Evolutionary conservation across 2,797 vertebrate species (phyloP).

Genomic region (Cuculus canorus): DNA sequence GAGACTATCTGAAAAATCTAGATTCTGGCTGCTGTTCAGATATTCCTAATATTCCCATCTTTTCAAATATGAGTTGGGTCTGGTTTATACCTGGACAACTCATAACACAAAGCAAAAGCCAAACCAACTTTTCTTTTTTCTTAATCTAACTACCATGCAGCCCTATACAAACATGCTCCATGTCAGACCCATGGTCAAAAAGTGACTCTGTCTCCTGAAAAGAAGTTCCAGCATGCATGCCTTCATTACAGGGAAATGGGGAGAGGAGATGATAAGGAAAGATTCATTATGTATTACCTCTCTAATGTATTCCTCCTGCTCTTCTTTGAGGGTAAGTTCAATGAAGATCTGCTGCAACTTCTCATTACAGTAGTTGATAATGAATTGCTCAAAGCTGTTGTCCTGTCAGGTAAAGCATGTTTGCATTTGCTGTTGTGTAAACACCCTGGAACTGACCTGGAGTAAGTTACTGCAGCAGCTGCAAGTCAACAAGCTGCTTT

Average conservation of each 20-base stretch:
- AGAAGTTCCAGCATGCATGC: neutral
- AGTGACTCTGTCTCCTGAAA: neutral
- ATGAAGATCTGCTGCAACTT: slow-evolving; percentile 99
- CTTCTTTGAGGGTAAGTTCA: slow-evolving; percentile 94
- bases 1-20: neutral
- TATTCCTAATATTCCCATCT: neutral
- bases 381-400: slow-evolving; percentile 99
- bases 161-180: neutral
- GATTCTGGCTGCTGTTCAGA: neutral
- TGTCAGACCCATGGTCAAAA: neutral
- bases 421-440: neutral
- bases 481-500: neutral
- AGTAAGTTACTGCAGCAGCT: slow-evolving; percentile 1
- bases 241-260: accelerated
- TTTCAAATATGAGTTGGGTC: neutral
- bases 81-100: neutral
- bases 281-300: slow-evolving; percentile 80
- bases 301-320: slow-evolving; percentile 96
- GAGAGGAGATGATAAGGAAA: neutral
- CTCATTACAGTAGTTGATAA: slow-evolving; percentile 99
- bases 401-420: slow-evolving; percentile 80
- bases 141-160: neutral
- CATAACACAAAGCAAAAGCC: neutral
- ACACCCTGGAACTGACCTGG: neutral
- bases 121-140: neutral